Conservation (phyloP, 2,888 invertebrate genomes). For the Orthosia cruda region DNA sequence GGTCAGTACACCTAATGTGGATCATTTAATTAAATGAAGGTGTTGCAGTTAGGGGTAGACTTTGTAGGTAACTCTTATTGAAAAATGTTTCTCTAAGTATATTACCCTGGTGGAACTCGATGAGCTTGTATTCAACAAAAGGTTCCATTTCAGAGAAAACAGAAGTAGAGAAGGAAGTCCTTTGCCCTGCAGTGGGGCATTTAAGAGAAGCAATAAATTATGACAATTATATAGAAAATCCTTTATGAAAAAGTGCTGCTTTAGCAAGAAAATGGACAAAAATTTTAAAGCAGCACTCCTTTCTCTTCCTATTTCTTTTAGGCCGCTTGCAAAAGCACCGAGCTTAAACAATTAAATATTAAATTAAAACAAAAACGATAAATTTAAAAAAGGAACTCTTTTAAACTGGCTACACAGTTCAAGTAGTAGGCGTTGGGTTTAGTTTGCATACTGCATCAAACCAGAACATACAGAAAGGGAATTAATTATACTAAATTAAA, state of each 20-base stretch:
- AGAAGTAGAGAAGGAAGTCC: neutral
- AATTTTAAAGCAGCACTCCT: neutral
- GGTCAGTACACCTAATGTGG: too few relatives aligned
- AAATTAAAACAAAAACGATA: constrained; percentile 39
- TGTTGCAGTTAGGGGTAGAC: neutral
- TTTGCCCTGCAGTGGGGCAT: constrained; percentile 2
- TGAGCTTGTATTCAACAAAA: neutral
- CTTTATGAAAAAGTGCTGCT: neutral
- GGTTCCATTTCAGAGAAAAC: constrained; percentile 15
- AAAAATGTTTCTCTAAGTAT: neutral
- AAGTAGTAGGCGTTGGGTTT: constrained; percentile 48
- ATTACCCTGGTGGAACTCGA: neutral
- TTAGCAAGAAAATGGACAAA: neutral
- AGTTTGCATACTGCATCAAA: constrained; percentile 58
- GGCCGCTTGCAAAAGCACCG: constrained; percentile 1
- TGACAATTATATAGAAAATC: constrained; percentile 9
- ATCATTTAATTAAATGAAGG: too few relatives aligned
- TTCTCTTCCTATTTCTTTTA: neutral
- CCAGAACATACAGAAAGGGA: constrained; percentile 72
- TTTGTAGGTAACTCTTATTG: neutral
- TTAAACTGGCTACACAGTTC: constrained; percentile 27
- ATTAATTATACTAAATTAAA: constrained; percentile 80
- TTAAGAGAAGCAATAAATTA: constrained; percentile 22
- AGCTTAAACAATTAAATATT: constrained; percentile 35
- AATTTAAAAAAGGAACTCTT: constrained; percentile 13